Conservation (phyloP, 2,888 invertebrate genomes). For the Odiellus spinosus region DNA sequence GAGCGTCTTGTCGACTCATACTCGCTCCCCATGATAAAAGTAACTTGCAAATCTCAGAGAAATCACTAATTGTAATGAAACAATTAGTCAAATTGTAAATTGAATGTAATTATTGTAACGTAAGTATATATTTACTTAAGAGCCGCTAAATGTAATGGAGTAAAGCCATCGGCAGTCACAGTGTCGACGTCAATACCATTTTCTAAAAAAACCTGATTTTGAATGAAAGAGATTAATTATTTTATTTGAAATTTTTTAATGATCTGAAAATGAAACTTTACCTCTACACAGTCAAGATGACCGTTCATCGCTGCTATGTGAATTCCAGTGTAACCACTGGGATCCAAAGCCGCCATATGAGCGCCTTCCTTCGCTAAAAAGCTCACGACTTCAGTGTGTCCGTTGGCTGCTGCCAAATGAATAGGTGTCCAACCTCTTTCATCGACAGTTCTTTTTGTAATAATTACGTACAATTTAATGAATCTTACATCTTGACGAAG, state of each 20-base stretch:
- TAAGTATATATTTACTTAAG: constrained; percentile 13
- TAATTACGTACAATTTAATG: no score
- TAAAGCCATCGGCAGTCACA: constrained; percentile 16
- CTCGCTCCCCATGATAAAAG: constrained; percentile 7
- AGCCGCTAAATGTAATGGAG: constrained; percentile 18
- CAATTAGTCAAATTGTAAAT: not conserved
- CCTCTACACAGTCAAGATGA: constrained; percentile 10
- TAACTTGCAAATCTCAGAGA: constrained; percentile 5
- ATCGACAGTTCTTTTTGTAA: constrained; percentile 14
- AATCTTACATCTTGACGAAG: no score
- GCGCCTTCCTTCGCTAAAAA: constrained; percentile 16
- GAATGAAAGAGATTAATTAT: not conserved
- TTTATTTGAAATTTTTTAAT: no score
- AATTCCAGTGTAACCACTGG: constrained; percentile 17
- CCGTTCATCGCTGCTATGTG: constrained; percentile 18
- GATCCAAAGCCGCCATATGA: constrained; percentile 17
- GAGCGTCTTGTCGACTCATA: constrained; percentile 6
- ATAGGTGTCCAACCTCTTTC: constrained; percentile 19
- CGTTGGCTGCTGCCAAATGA: constrained; percentile 18
- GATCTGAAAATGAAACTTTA: no score
- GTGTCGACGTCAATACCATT: constrained; percentile 17
- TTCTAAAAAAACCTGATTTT: constrained; percentile 15
- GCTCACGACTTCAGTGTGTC: constrained; percentile 15
- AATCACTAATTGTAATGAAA: constrained; percentile 4
- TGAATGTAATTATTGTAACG: not conserved